Conservation (phyloP, 2,888 invertebrate species). For the Salticus scenicus region DNA sequence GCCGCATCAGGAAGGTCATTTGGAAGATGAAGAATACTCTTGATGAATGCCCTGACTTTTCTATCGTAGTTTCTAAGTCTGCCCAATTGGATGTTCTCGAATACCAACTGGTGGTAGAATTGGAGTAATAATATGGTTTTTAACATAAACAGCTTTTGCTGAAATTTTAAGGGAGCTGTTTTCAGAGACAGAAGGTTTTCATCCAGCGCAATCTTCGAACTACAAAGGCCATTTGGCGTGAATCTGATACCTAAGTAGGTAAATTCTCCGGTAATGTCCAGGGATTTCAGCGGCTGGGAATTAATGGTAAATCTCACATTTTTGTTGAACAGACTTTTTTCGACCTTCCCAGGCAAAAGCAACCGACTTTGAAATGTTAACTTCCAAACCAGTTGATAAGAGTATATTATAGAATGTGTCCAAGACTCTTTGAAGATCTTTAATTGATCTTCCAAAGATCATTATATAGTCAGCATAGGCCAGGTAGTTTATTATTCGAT, state of each 20-base stretch:
- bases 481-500: no score
- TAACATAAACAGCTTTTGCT: constrained; percentile 10
- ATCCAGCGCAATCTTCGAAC: not conserved
- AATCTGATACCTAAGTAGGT: not conserved
- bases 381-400: no score
- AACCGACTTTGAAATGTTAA: no score
- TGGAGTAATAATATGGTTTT: not conserved
- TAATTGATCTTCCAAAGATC: no score
- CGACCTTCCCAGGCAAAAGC: no score
- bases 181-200: not conserved
- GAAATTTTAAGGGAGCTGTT: not conserved
- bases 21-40: no score
- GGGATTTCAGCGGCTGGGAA: not conserved
- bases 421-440: no score
- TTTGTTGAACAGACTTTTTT: no score
- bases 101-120: not conserved
- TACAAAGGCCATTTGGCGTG: not conserved
- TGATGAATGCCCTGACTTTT: not conserved
- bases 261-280: not conserved
- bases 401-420: no score
- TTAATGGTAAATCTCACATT: no score
- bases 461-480: no score
- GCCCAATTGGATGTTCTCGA: not conserved
- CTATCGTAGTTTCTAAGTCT: not conserved
- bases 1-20: not conserved